These are phyloP conservation scores for Erethizon dorsatum DNA, from an alignment of 2,797 vertebrate species.

Conservation along the genomic window DNA sequence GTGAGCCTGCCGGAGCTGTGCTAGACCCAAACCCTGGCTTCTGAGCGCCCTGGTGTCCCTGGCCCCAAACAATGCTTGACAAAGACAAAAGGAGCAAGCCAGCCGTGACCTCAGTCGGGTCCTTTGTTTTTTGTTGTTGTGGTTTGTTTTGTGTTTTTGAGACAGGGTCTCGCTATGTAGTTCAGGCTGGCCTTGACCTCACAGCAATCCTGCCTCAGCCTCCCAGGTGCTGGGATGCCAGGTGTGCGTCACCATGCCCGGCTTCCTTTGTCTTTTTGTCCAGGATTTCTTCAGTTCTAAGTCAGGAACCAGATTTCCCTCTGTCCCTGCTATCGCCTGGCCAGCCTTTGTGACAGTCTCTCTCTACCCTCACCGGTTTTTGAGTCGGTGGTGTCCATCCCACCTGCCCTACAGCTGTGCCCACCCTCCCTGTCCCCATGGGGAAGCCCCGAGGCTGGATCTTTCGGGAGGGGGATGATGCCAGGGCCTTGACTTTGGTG, in stretches of 20 bases:
- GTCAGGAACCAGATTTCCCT: not conserved
- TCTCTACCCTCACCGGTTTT: not conserved
- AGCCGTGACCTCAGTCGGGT: fast-evolving
- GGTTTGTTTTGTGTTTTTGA: not conserved
- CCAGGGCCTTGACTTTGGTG: not conserved
- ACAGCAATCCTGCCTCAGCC: not conserved
- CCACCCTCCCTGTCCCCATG: not conserved
- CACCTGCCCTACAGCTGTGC: not conserved
- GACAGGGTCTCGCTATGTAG: not conserved
- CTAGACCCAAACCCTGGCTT: not conserved
- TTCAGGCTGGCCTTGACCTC: not conserved
- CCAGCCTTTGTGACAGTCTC: fast-evolving
- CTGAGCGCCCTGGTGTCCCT: fast-evolving
- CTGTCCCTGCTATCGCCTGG: fast-evolving
- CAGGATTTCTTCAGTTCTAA: not conserved
- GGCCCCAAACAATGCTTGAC: not conserved
- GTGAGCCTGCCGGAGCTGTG: not conserved
- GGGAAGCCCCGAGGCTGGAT: fast-evolving
- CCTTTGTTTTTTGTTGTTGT: not conserved
- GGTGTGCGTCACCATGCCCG: too few species aligned
- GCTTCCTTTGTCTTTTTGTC: not conserved
- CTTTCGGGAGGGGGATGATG: not conserved
- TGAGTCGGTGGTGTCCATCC: not conserved
- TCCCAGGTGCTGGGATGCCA: too few species aligned
- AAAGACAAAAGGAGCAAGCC: fast-evolving